phyloP scores from a whole-genome alignment of 2,888 invertebrate genomes.

The Netelia inedita region DNA sequence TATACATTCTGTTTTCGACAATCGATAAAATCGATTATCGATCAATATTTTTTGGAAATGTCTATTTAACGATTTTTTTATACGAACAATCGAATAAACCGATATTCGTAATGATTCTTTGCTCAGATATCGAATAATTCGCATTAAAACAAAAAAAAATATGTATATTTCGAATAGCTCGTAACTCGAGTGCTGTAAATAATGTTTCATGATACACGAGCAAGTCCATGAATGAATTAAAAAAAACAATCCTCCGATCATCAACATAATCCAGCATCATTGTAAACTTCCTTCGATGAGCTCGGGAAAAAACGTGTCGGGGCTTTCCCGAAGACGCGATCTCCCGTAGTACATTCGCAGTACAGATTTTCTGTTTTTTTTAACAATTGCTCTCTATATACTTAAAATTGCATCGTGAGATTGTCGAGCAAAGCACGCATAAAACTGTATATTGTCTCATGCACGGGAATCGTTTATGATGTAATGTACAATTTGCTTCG shows the following conservation, averaged over 20 bases:
- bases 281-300: slow-evolving; percentile 10
- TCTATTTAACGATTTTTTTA: too few species aligned
- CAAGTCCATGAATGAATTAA: neutral
- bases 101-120: too few species aligned
- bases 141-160: neutral
- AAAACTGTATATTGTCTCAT: slow-evolving; percentile 67
- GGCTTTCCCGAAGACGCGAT: slow-evolving; percentile 20
- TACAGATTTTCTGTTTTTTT: slow-evolving; percentile 44
- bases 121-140: too few species aligned
- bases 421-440: slow-evolving; percentile 72
- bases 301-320: slow-evolving; percentile 30
- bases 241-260: neutral
- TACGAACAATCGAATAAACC: too few species aligned
- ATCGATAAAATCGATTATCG: too few species aligned
- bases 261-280: neutral
- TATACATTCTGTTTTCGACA: too few species aligned
- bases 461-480: slow-evolving; percentile 56
- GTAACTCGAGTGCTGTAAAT: neutral
- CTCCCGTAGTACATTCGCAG: slow-evolving; percentile 35
- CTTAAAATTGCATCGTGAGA: slow-evolving; percentile 67
- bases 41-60: too few species aligned
- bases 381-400: slow-evolving; percentile 63
- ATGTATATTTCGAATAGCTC: neutral
- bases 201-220: neutral
- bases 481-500: slow-evolving; percentile 64